Evolutionary conservation across 2,888 invertebrate genomes (phyloP), one percentile per base, ranked within the genome.

Genomic region (Apoda limacodes): DNA sequence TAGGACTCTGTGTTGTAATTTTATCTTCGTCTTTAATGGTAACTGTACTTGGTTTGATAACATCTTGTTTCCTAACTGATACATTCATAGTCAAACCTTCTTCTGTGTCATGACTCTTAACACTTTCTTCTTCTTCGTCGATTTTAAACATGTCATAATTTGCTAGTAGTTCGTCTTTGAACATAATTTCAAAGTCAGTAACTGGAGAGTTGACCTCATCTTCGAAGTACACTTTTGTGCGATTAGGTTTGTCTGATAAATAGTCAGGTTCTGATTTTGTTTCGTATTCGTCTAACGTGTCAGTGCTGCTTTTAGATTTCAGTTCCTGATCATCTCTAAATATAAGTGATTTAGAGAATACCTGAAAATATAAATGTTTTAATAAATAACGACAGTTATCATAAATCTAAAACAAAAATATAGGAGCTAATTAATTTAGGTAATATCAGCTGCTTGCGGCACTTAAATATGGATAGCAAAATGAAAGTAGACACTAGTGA

Each of bases 111-210:
- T 61, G 59, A 21, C 69, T 70, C 21, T 54, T 56, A 22, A 50
- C 54, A n/a, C 74, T 68, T 43, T 75, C 76, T 37, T 76, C 80
- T 49, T 82, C 82, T 51, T 74, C 74, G 15, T 80, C 82, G 12
- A 82, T 82, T 43, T 81, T 80, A 35, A 76, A 80, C 62, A 82
- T 81, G 22, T 71, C 68, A 30, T 72, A 57, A 21, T 59, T 62
- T 1, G 64, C 54, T 2, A 67, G 37, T 0, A 82, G 57, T 52
- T 82, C 82, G 38, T 82, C 82, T 57, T 81, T 80, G 50, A 82
- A 82, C 82, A 82, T 82, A 2, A 82, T 82, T 55, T 82, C 82
- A 29, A 82, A 81, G 51, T 82, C 82, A 2, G 82, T 78, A 2
- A 82, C 71, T 1, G 76, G 78, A 0, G 76, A 75, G 30, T 81